Base-by-base conservation (phyloP, 2,113 vertebrate species). In the Myrmecophaga tridactyla region DNA sequence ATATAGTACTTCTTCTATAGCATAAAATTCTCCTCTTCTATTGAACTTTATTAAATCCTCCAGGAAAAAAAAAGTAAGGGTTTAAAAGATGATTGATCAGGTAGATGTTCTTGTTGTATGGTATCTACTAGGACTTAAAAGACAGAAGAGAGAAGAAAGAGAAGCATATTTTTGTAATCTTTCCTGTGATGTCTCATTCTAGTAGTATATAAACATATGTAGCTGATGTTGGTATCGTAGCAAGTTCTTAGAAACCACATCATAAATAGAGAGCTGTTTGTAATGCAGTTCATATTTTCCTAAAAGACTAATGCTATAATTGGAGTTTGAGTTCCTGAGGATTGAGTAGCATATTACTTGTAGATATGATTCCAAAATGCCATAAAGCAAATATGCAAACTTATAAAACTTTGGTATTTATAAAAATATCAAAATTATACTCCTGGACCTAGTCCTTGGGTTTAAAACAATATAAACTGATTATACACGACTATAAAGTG, bases 311-410 rank as follows among this genome's bases (percentile, higher is more conserved):
- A 91, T 60, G 72, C 63, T 62, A 67, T 53, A 89, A 62, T 25
- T 75, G 67, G 43, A 23, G 31, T 63, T 75, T 80, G 31, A 15
- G 31, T 92, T 89, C 51, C 67, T 21, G 43, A 76, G 60, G 36
- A n/a, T 56, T 20, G 63, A 10, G 67, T 11, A 67, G 84, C 23
- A 91, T 48, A 73, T 36, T 82, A 29, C 29, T 46, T 67, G 6
- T 27, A 88, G 7, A 69, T 62, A 89, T 31, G 48, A 91, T 81
- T 60, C 73, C 95, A 53, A 94, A 95, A 95, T 82, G 34, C 27
- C 53, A 92, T 62, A 76, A 53, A 94, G 73, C n/a, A 86, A 83
- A 89, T 36, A 93, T 17, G 6, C 17, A 86, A 94, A 94, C 53
- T 60, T 65, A 93, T 60, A 84, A 87, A 93, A 94, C 25, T 91